Base-by-base conservation (phyloP, 2,797 vertebrate species). In the Lacerta viridis region DNA sequence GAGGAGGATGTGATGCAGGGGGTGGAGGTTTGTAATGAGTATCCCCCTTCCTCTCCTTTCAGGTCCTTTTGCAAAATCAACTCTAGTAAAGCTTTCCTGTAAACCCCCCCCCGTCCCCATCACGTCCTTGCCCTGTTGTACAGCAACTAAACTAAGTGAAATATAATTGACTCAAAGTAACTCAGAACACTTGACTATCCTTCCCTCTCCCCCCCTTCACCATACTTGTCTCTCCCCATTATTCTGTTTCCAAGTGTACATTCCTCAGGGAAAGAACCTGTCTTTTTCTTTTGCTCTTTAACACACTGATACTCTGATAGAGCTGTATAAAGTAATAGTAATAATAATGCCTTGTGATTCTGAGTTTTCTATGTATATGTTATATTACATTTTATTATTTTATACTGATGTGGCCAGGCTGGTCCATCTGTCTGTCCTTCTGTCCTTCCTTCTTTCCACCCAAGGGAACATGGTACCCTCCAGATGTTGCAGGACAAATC, bases 111-210 rank as follows among this genome's bases (percentile, higher is more conserved):
- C 36, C 64, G 6, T 83, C 3, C 27, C 36, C 64, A 10, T 83
- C 87, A 55, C 15, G 41, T 29, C 43, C 75, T n/a, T 59, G 36
- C 36, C 74, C 17, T 23, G 59, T 83, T 83, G 77, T 68, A 66
- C n/a, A 50, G 15, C 80, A 83, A 41, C 74, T 59, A 80, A 87
- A 46, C 68, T 41, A 88, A 78, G 82, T 84, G 76, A 84, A 84
- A 79, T 33, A 78, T 84, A 88, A 88, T 79, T 88, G 81, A 88
- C 81, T 78, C 43, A 71, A 83, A 88, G 74, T 71, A 88, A 88
- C 81, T 81, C 36, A 23, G 66, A 88, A 84, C 75, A 88, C 36
- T 84, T 68, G 80, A 80, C 80, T 87, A n/a, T 84, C 79, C 36
- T 29, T 55, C 85, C 68, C 11, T 74, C 50, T 15, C 13, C 50